A percentile compares a stretch with the other conserved stretches of the same genome.
These are phyloP conservation scores for Stichodactyla helianthus DNA, from an alignment of 64 coral and sea anemone species.

Conservation along the genomic window DNA sequence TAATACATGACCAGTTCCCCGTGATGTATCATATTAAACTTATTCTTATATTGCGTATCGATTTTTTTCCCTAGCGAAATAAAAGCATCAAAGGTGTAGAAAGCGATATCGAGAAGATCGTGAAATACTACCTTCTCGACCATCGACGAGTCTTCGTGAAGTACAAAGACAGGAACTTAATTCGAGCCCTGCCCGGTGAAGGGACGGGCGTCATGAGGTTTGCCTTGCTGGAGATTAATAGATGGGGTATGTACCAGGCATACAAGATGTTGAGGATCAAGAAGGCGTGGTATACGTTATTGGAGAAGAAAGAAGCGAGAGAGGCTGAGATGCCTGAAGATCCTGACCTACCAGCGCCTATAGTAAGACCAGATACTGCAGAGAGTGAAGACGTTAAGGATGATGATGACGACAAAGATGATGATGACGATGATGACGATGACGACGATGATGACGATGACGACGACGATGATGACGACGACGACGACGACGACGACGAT, in stretches of 20 bases:
- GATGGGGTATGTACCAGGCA: constrained; percentile 92
- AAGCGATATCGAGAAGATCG: constrained; percentile 73
- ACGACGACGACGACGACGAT: constrained; percentile 50
- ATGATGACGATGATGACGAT: constrained; percentile 71
- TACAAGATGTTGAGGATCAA: constrained; percentile 74
- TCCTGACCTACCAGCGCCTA: constrained; percentile 5
- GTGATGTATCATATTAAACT: not conserved
- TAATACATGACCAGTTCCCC: not conserved
- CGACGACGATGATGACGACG: constrained; percentile 57
- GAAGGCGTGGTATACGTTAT: constrained; percentile 65
- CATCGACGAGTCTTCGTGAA: constrained; percentile 89
- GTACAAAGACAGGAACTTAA: constrained; percentile 45
- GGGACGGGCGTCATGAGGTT: constrained; percentile 59
- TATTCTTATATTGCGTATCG: not conserved
- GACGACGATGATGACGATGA: constrained; percentile 68
- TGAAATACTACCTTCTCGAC: constrained; percentile 78
- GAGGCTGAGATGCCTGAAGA: constrained; percentile 49
- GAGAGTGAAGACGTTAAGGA: constrained; percentile 32
- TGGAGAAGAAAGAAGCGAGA: constrained; percentile 58
- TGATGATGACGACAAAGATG: constrained; percentile 48
- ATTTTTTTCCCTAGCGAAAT: constrained; percentile 50
- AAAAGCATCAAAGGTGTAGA: constrained; percentile 40
- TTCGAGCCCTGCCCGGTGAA: constrained; percentile 35
- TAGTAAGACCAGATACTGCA: constrained; percentile 21
- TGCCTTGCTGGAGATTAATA: constrained; percentile 77